Conservation (phyloP, 2,888 invertebrate genomes). For the Venusia cambrica region DNA sequence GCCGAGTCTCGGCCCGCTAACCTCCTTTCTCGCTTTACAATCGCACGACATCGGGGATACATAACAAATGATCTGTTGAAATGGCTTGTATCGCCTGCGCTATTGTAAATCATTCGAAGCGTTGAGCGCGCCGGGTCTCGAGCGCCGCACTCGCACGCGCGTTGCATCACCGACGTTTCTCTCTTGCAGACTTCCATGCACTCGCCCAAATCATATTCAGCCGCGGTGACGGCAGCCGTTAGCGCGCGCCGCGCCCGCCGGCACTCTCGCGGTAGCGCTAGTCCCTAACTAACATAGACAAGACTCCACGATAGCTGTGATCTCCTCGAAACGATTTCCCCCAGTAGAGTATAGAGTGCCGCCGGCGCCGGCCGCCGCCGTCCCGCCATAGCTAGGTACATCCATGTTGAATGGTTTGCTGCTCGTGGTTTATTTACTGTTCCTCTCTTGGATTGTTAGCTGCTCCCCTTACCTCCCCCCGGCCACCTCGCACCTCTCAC, state of each 20-base stretch:
- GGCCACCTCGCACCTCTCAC: slow-evolving; percentile 38
- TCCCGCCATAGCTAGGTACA: slow-evolving; percentile 69
- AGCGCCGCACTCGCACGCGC: slow-evolving; percentile 24
- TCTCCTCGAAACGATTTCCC: slow-evolving; percentile 67
- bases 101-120: slow-evolving; percentile 14
- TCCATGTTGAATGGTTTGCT: slow-evolving; percentile 76
- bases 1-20: slow-evolving; percentile 15
- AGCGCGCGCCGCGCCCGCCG: slow-evolving; percentile 60
- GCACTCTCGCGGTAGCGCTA: slow-evolving; percentile 45
- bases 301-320: slow-evolving; percentile 69
- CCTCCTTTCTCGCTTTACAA: neutral
- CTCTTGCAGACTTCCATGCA: slow-evolving; percentile 89
- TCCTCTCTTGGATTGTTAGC: slow-evolving; percentile 60
- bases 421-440: slow-evolving; percentile 77
- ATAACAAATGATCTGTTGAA: neutral
- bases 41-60: neutral
- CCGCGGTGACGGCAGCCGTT: slow-evolving; percentile 80
- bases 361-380: slow-evolving; percentile 49
- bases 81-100: slow-evolving; percentile 14
- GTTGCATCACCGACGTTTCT: slow-evolving; percentile 60
- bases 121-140: slow-evolving; percentile 18
- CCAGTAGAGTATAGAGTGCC: slow-evolving; percentile 59
- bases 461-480: slow-evolving; percentile 40
- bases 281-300: slow-evolving; percentile 63
- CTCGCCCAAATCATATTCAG: slow-evolving; percentile 87